Conservation (phyloP, 2,888 invertebrate species). For the Oscheius sp. region DNA sequence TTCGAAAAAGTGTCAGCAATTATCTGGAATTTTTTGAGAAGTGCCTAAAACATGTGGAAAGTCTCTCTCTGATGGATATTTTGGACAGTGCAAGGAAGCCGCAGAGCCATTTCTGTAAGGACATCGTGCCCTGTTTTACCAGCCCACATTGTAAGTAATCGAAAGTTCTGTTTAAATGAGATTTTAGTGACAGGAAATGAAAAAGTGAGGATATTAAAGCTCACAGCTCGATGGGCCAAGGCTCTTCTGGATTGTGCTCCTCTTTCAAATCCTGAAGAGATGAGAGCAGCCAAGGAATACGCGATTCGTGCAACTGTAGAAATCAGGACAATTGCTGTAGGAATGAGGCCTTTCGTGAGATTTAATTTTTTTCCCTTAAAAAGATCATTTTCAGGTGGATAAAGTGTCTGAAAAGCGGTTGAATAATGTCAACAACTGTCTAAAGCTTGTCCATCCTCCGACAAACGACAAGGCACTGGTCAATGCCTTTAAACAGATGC, state of each 20-base stretch:
- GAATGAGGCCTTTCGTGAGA: constrained; percentile 19
- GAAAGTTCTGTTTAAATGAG: too few species aligned
- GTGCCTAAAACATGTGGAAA: not conserved
- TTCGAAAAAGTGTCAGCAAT: not conserved
- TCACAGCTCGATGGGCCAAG: constrained; percentile 13
- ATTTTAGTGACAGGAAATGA: constrained; percentile 20
- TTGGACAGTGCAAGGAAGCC: not conserved
- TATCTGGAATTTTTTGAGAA: constrained; percentile 18
- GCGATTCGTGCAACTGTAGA: constrained; percentile 7
- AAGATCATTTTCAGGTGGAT: constrained; percentile 7
- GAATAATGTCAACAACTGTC: not conserved
- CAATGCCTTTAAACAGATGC: not conserved
- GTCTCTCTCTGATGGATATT: not conserved
- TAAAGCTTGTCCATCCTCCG: not conserved
- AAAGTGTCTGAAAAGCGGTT: not conserved
- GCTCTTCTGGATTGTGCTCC: not conserved
- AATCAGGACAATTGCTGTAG: constrained; percentile 3
- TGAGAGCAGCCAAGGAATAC: constrained; percentile 1
- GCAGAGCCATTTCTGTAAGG: constrained; percentile 14
- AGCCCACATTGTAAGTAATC: constrained; percentile 12
- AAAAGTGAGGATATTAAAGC: not conserved
- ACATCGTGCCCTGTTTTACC: constrained; percentile 3
- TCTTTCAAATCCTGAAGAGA: not conserved
- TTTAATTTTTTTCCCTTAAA: not conserved
- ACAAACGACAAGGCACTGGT: not conserved